Evolutionary conservation across 1,140 invertebrate genomes (phyloP).

Genomic region (Akabosia matsudoensis): DNA sequence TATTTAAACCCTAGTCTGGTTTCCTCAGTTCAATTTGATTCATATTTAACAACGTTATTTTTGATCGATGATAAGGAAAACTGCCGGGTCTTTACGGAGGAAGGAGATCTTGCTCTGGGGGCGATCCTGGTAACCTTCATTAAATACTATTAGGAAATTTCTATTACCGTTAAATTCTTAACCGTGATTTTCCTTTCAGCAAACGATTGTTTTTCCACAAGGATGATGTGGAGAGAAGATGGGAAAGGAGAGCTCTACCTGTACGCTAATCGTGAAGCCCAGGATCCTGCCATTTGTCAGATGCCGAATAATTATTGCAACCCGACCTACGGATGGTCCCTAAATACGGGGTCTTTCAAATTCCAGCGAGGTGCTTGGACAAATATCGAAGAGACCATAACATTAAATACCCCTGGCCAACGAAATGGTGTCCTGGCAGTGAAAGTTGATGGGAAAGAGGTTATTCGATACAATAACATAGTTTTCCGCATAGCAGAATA

Average conservation of each 20-base stretch:
- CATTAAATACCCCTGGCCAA: slow-evolving; percentile 29
- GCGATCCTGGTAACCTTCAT: slow-evolving; percentile 18
- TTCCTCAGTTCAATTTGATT: background rate
- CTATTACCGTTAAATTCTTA: background rate
- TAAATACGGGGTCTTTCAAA: slow-evolving; percentile 30
- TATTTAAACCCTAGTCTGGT: background rate
- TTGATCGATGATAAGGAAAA: too few species aligned
- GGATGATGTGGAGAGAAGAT: slow-evolving; percentile 36
- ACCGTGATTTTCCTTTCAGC: background rate
- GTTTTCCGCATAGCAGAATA: slow-evolving; percentile 28
- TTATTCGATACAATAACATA: slow-evolving; percentile 34
- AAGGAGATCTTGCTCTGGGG: slow-evolving; percentile 17
- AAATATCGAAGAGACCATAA: slow-evolving; percentile 28
- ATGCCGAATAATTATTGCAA: slow-evolving; percentile 32
- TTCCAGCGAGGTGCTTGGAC: slow-evolving; percentile 31
- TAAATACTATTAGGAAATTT: slow-evolving; percentile 14
- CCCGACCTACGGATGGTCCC: slow-evolving; percentile 29
- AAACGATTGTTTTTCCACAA: slow-evolving; percentile 33
- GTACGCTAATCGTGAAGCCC: slow-evolving; percentile 33
- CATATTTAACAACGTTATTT: slow-evolving; percentile 1
- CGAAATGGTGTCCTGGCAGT: slow-evolving; percentile 30
- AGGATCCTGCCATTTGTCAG: slow-evolving; percentile 26
- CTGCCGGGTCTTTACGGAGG: slow-evolving; percentile 35
- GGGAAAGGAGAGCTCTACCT: slow-evolving; percentile 37
- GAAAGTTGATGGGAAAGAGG: slow-evolving; percentile 31